Conservation (phyloP, 2,797 vertebrate genomes). For the Xenopus petersii region DNA sequence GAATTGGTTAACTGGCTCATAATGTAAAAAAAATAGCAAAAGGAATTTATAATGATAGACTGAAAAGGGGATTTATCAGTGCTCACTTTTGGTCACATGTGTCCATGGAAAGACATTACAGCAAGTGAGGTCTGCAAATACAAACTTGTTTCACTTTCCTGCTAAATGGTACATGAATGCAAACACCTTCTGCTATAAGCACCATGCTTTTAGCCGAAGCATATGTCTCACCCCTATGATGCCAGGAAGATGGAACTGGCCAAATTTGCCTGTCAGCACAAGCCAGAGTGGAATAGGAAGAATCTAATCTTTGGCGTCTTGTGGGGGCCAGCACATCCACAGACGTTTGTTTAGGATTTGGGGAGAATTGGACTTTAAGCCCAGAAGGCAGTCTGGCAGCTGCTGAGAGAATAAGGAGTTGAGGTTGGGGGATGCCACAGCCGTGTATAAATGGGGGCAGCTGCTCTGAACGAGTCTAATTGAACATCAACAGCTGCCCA, state of each 20-base stretch:
- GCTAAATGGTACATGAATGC: too few relatives aligned
- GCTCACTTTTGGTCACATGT: too few relatives aligned
- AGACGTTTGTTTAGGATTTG: constrained; percentile 50
- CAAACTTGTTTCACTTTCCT: too few relatives aligned
- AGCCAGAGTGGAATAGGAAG: constrained; percentile 18
- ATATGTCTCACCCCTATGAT: constrained; percentile 18
- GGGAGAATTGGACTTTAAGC: constrained; percentile 43
- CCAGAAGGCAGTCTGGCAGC: constrained; percentile 39
- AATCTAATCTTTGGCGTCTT: constrained; percentile 42
- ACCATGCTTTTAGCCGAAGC: constrained; percentile 1
- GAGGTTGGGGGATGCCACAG: constrained; percentile 1
- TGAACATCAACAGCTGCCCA: constrained; percentile 41
- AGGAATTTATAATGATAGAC: too few relatives aligned
- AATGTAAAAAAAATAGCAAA: too few relatives aligned
- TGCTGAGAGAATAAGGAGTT: constrained; percentile 22
- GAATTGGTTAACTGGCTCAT: too few relatives aligned
- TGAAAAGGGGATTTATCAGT: too few relatives aligned
- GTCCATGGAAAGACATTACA: too few relatives aligned
- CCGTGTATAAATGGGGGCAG: constrained; percentile 23
- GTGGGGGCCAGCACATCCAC: constrained; percentile 26
- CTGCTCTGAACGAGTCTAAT: constrained; percentile 42
- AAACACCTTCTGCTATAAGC: background rate
- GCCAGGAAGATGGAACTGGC: constrained; percentile 14
- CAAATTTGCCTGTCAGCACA: constrained; percentile 16
- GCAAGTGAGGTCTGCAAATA: too few relatives aligned